A percentile compares a stretch with the other conserved stretches of the same genome.
phyloP scores from a whole-genome alignment of 2,797 vertebrate species.

The Hemibagrus guttatus region DNA sequence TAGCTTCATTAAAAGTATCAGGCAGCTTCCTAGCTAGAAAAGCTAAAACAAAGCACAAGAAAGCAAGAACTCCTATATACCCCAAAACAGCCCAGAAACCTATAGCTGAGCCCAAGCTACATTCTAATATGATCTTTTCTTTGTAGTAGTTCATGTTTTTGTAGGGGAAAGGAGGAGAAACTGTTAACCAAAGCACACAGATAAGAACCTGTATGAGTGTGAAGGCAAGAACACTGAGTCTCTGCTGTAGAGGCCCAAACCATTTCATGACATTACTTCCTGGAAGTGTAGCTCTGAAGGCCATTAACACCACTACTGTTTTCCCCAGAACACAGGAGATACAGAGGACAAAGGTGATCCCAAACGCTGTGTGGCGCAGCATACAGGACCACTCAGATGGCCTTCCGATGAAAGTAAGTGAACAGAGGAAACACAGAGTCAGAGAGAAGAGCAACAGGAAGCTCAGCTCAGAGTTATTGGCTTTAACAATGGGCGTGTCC shows the following conservation, averaged over 20 bases:
- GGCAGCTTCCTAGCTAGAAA: slow-evolving; percentile 27
- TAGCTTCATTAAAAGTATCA: slow-evolving; percentile 49
- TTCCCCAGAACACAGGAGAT: too few relatives aligned
- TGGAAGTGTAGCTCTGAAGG: too few relatives aligned
- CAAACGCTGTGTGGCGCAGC: too few relatives aligned
- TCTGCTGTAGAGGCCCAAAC: too few relatives aligned
- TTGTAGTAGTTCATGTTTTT: slow-evolving; percentile 62
- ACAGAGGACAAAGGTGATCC: too few relatives aligned
- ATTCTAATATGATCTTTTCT: slow-evolving; percentile 62
- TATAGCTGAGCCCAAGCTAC: slow-evolving; percentile 64
- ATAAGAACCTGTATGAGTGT: slow-evolving; percentile 69
- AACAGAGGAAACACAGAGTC: too few relatives aligned
- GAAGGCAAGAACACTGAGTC: slow-evolving; percentile 67
- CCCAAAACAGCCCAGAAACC: slow-evolving; percentile 60
- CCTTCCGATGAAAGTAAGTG: too few relatives aligned
- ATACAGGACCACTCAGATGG: too few relatives aligned
- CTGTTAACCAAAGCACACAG: slow-evolving; percentile 68
- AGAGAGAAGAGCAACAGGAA: too few relatives aligned
- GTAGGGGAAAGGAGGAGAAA: slow-evolving; percentile 67
- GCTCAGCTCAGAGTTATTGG: slow-evolving; percentile 64
- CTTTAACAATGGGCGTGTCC: slow-evolving; percentile 69
- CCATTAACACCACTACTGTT: too few relatives aligned
- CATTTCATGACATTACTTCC: too few relatives aligned
- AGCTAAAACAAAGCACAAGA: slow-evolving; percentile 43
- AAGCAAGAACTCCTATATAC: slow-evolving; percentile 59